Evolutionary conservation across 2,888 invertebrate genomes (phyloP).

Genomic region (Chloroclysta siterata): DNA sequence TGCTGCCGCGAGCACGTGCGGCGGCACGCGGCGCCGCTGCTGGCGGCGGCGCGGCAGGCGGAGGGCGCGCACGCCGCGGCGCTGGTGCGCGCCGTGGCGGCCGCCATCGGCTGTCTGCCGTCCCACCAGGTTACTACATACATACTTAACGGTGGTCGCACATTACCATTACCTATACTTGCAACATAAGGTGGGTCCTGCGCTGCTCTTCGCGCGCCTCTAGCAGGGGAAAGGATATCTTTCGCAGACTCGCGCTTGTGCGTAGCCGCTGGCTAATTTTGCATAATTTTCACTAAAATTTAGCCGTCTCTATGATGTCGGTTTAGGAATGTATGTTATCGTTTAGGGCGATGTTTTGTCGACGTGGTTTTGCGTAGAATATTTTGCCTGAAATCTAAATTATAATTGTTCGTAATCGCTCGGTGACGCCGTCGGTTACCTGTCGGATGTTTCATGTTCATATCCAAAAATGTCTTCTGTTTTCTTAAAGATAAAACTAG

Average conservation of each 20-base stretch:
- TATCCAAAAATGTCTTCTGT: too few relatives aligned
- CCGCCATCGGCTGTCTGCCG: conserved; percentile 81
- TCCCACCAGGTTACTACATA: conserved; percentile 64
- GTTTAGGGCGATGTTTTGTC: not conserved
- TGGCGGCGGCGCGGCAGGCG: conserved; percentile 90
- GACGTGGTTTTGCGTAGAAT: not conserved
- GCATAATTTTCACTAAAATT: not conserved
- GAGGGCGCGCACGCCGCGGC: conserved; percentile 91
- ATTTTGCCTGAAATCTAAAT: not conserved
- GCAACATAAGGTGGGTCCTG: conserved; percentile 21
- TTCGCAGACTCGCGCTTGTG: too few relatives aligned
- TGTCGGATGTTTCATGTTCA: not conserved
- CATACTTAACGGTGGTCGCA: conserved; percentile 11
- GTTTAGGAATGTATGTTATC: not conserved
- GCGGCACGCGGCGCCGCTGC: conserved; percentile 88
- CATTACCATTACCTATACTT: conserved; percentile 13
- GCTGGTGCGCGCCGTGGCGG: conserved; percentile 88
- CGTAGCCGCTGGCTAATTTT: too few relatives aligned
- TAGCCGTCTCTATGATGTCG: not conserved
- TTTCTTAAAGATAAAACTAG: not conserved
- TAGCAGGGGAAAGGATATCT: not conserved
- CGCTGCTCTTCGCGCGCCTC: not conserved
- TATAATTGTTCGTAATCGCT: not conserved
- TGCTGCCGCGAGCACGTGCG: conserved; percentile 92
- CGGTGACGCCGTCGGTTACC: not conserved